Evolutionary conservation across 2,113 vertebrate genomes (phyloP).

Genomic region (Trachemys scripta): DNA sequence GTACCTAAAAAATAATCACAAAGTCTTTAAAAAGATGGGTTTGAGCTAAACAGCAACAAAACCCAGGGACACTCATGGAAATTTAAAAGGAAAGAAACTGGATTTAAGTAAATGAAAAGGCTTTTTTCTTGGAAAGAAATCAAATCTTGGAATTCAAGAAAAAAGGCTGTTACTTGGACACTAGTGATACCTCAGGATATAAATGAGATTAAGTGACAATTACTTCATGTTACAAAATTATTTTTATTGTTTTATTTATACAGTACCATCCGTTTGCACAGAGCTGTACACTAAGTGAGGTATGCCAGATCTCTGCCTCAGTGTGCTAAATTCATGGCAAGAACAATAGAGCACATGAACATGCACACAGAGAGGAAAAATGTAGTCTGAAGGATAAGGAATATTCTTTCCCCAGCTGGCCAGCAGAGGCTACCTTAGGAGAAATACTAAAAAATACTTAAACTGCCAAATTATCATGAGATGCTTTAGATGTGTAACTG

Average conservation of each 20-base stretch:
- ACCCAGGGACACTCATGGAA: background rate
- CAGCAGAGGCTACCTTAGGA: background rate
- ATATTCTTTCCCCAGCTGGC: background rate
- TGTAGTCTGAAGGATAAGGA: background rate
- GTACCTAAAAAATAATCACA: background rate
- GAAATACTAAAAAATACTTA: background rate
- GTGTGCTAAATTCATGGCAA: background rate
- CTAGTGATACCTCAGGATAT: background rate
- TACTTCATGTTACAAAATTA: background rate
- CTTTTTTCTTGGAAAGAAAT: too few species aligned
- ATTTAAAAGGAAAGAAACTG: background rate
- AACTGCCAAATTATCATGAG: background rate
- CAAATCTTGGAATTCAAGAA: background rate
- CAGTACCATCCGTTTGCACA: background rate
- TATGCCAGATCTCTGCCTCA: background rate
- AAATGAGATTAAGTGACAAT: background rate
- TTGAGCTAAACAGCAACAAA: background rate
- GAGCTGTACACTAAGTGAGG: background rate
- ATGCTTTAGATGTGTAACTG: background rate
- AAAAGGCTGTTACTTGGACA: background rate
- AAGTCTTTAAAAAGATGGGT: background rate
- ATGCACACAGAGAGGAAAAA: background rate
- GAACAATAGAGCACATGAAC: background rate
- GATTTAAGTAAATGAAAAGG: background rate
- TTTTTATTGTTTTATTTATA: background rate